phyloP scores from a whole-genome alignment of 2,113 vertebrate genomes.

The Python bivittatus region DNA sequence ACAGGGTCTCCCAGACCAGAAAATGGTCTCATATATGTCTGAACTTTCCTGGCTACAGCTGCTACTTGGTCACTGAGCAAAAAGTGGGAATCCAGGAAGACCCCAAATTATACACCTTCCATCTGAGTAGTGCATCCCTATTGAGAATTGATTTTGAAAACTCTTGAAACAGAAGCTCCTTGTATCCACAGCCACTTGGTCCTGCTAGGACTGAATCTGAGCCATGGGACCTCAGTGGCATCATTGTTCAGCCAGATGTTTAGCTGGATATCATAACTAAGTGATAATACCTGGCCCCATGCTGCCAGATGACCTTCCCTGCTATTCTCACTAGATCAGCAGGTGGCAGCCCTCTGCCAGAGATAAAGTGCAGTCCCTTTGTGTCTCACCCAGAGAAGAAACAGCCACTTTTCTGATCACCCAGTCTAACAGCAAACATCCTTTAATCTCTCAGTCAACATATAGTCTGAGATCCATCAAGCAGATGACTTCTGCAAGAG shows the following conservation, averaged over 20 bases:
- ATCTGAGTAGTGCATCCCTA: not conserved
- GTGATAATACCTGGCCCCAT: not conserved
- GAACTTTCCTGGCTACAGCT: not conserved
- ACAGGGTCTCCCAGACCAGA: not conserved
- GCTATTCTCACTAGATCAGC: not conserved
- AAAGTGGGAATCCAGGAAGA: not conserved
- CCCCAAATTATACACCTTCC: not conserved
- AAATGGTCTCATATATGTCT: not conserved
- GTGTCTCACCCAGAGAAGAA: not conserved
- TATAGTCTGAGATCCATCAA: not conserved
- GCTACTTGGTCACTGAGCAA: not conserved
- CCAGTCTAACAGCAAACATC: not conserved
- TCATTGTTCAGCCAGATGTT: not conserved
- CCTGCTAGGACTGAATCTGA: not conserved
- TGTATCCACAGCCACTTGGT: not conserved
- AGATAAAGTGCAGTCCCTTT: not conserved
- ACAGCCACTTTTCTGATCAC: not conserved
- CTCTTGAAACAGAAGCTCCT: not conserved
- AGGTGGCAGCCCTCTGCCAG: not conserved
- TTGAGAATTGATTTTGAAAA: not conserved
- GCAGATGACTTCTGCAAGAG: not conserved
- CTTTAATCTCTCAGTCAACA: not conserved
- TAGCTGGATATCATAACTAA: not conserved
- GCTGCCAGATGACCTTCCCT: not conserved
- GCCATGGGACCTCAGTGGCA: not conserved